Evolutionary conservation across 2,888 invertebrate species (phyloP), one percentile per base, ranked within the genome.

Genomic region (Brachylomia viminalis): DNA sequence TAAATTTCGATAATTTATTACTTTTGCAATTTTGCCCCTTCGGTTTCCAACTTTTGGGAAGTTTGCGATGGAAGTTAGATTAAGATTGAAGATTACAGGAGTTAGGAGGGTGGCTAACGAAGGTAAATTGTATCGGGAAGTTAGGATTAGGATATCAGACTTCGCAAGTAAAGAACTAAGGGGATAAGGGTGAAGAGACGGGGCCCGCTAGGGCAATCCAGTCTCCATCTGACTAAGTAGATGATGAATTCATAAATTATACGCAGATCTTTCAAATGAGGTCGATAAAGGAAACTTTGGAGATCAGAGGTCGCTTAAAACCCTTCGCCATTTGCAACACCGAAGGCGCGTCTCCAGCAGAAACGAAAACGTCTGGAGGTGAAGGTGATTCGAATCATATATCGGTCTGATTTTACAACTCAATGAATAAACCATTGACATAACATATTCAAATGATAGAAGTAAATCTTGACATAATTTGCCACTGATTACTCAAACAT

Each of bases 1-100:
- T 67, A 82, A 68, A 78, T 83, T 56, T 47, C 27, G 17, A 70
- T 56, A 72, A 73, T 71, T 65, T 71, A 83, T 67, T 52, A 70
- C 64, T 62, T 30, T 45, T 62, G 54, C 72, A 70, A 56, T 62
- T 30, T 45, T 62, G 58, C 72, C 54, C 13, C 52, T 72, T 58
- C 80, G 38, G 61, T 45, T 66, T 8, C 38, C 27, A 62, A 85
- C 61, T 69, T 75, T 49, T 20, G 61, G 54, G 15, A 66, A 72
- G 45, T 85, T 66, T 30, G 20, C 8, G n/a, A 67, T 70, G 61
- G 23, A 70, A 80, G 79, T 67, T 58, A 13, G 66, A 61, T 62
- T 62, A 54, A 59, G 67, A 72, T 82, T 33, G 23, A 59, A 80
- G 67, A 75, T 85, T 64, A 70, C 33, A 56, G n/a, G 33, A 65